phyloP scores from a whole-genome alignment of 2,888 invertebrate species.

The Eupithecia vulgata region DNA sequence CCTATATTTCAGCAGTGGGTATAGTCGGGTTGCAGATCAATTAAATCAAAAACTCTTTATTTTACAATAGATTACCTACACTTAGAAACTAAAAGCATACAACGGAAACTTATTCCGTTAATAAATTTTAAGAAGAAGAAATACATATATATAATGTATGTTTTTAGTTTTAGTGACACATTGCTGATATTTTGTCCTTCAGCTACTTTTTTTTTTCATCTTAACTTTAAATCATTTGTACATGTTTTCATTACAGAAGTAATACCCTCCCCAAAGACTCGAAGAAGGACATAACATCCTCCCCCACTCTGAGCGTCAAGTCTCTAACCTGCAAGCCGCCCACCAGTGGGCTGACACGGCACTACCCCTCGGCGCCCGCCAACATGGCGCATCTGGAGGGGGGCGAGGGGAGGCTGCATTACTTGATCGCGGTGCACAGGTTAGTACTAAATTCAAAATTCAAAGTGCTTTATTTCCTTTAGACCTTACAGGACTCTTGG shows the following conservation, averaged over 20 bases:
- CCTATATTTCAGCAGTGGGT: no score
- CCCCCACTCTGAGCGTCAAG: conserved; percentile 63
- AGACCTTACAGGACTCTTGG: no score
- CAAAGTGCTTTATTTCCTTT: no score
- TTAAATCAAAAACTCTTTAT: no score
- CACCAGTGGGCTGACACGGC: conserved; percentile 52
- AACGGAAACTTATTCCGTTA: no score
- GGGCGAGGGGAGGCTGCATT: conserved; percentile 68
- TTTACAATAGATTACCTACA: no score
- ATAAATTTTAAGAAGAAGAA: no score
- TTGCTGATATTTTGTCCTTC: neutral
- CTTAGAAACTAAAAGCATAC: no score
- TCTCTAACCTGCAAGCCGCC: conserved; percentile 58
- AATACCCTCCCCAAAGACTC: conserved; percentile 56
- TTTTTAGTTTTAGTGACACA: neutral
- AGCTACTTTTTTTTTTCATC: neutral
- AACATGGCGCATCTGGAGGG: conserved; percentile 56
- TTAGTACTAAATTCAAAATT: no score
- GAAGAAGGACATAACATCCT: conserved; percentile 46
- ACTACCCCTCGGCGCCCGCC: conserved; percentile 65
- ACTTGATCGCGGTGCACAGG: conserved; percentile 90
- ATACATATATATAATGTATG: no score
- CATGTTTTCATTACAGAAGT: conserved; percentile 39
- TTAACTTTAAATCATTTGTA: neutral
- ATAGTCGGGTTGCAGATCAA: no score